Base-by-base conservation (phyloP, 2,797 vertebrate species). In the Phoebastria nigripes region DNA sequence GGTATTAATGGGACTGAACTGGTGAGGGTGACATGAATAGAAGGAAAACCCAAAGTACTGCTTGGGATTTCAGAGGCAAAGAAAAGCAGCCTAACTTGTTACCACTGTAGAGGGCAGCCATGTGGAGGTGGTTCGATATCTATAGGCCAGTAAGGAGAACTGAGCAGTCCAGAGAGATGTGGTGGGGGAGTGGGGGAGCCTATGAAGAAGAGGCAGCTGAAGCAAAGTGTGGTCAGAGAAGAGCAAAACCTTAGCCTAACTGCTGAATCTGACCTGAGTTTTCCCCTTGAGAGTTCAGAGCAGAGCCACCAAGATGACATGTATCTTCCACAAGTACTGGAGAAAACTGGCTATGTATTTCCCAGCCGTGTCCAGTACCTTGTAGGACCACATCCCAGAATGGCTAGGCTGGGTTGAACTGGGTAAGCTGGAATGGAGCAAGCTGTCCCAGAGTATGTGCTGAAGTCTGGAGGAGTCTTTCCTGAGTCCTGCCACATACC, bases 51-150 rank as follows among this genome's bases (percentile, higher is more conserved):
- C 14, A 33, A 82, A 92, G 26, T 41, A 25, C 15, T 54, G 33
- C 33, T 35, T 69, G 46, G 65, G n/a, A 29, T 81, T 95, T 81
- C 18, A 67, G 77, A 78, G 39, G 52, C 58, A 37, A 90, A 87
- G 61, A 59, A 63, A 65, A 80, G 39, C 70, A 70, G 47, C 59
- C 51, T 46, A 49, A 42, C 35, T 84, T 69, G 18, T 81, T 91
- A 47, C 21, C 6, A 5, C 39, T 49, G 25, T 35, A 66, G 55
- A 72, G 22, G 46, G 22, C 78, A 94, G 21, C 28, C 42, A 35
- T 0, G 0, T 35, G 41, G 49, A 73, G 41, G 29, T 69, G 41
- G 42, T 63, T n/a, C 15, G 44, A 14, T 55, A 26, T 73, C 77
- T 73, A 0, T 16, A n/a, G 63, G 16, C 41, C 26, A 17, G 28